phyloP scores from a whole-genome alignment of 1,140 invertebrate genomes.

The Drosophila auraria region DNA sequence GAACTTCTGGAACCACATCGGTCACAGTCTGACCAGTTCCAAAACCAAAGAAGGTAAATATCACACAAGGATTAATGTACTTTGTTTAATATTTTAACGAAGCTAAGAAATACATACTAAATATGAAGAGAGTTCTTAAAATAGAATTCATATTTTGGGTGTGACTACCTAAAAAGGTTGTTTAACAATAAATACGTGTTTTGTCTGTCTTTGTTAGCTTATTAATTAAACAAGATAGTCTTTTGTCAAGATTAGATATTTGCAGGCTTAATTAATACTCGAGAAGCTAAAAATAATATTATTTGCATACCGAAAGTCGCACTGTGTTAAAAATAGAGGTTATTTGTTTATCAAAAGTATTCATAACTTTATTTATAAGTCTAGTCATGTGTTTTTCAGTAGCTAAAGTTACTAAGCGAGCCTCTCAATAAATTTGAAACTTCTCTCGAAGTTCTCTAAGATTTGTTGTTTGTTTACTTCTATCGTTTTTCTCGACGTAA shows the following conservation, averaged over 20 bases:
- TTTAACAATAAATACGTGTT: slow-evolving; percentile 1
- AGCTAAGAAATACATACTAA: neutral
- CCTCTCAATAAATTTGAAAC: neutral
- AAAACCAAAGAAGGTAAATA: slow-evolving; percentile 83
- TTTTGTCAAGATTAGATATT: slow-evolving; percentile 5
- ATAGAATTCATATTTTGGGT: slow-evolving; percentile 10
- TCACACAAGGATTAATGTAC: neutral
- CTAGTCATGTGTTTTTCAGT: neutral
- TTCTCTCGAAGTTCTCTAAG: neutral
- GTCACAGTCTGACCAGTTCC: slow-evolving; percentile 83
- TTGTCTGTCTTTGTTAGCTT: neutral
- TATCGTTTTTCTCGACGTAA: slow-evolving; percentile 1
- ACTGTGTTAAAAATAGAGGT: slow-evolving; percentile 4
- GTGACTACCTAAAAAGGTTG: neutral
- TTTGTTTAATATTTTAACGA: neutral
- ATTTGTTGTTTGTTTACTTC: slow-evolving; percentile 14
- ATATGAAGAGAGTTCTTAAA: neutral
- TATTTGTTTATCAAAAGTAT: neutral
- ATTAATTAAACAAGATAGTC: slow-evolving; percentile 7
- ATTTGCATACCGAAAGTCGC: neutral
- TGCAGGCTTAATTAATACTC: neutral
- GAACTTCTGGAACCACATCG: slow-evolving; percentile 85
- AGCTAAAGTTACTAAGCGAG: neutral
- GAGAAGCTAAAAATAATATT: slow-evolving; percentile 3
- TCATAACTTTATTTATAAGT: too few relatives aligned